Evolutionary conservation across 1,140 invertebrate species (phyloP).

Genomic region (Riptortus pedestris): DNA sequence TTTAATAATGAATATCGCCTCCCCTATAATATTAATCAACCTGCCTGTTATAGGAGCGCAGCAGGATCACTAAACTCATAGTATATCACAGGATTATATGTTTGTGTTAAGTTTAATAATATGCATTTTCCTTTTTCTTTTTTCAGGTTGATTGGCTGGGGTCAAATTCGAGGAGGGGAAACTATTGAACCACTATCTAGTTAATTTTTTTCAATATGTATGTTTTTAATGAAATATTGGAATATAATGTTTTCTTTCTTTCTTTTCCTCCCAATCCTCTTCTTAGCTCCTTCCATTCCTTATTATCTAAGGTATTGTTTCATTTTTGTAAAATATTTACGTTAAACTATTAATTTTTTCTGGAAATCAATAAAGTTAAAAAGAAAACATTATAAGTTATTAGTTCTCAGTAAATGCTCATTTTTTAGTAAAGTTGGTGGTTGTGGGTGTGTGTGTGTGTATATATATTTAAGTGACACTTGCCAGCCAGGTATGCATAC

Average conservation of each 20-base stretch:
- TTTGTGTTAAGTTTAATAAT: neutral
- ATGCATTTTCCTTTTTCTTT: conserved; percentile 18
- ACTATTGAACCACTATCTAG: conserved; percentile 62
- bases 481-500: too few relatives aligned
- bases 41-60: neutral
- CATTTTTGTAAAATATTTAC: too few relatives aligned
- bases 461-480: too few relatives aligned
- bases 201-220: neutral
- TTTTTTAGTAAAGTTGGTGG: too few relatives aligned
- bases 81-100: neutral
- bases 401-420: too few relatives aligned
- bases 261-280: neutral
- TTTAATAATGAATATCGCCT: too few relatives aligned
- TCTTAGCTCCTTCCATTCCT: neutral
- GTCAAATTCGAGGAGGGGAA: conserved; percentile 83
- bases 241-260: neutral
- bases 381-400: too few relatives aligned
- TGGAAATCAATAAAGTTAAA: too few relatives aligned
- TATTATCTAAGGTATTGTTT: neutral
- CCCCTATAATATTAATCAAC: too few relatives aligned
- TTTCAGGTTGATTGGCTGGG: conserved; percentile 88
- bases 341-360: too few relatives aligned
- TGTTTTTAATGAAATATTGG: neutral
- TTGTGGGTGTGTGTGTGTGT: too few relatives aligned
- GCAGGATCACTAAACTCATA: neutral